These are phyloP conservation scores for Pan troglodytes DNA, from an alignment of 2,113 vertebrate genomes.

Conservation along the genomic window NHGRI_mPanTro3-v2.1_pri NC_072416.2:71391501-71392000, in stretches of 20 bases:
- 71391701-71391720: no score
- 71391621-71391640: no score
- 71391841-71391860: neutral
- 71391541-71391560: neutral
- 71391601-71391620: neutral
- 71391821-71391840: no score
- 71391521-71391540: neutral
- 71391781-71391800: no score
- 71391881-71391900: neutral
- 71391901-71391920: neutral
- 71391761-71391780: no score
- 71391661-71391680: no score
- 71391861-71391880: neutral
- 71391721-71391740: no score
- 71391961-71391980: neutral
- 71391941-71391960: neutral
- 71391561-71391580: neutral
- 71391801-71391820: no score
- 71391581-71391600: no score
- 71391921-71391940: neutral
- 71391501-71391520: neutral
- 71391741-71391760: no score
- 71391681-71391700: no score
- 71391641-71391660: no score
- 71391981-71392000: neutral